These are phyloP conservation scores for Latrodectus geometricus DNA, from an alignment of 1,140 invertebrate genomes.

Conservation along the genomic window DNA sequence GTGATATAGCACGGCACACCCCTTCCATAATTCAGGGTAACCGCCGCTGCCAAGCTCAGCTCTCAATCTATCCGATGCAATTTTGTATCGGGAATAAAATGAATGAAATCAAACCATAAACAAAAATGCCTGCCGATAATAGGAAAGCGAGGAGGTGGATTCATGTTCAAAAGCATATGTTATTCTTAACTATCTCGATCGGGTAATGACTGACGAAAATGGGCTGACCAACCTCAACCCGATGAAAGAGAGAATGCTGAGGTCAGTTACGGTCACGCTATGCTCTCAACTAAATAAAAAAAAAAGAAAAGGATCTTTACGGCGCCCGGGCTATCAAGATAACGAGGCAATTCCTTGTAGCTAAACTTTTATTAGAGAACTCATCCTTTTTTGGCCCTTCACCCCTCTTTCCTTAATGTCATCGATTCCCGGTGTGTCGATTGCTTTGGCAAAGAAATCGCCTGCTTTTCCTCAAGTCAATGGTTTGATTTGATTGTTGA, in stretches of 20 bases:
- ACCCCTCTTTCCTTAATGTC: neutral
- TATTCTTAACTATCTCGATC: neutral
- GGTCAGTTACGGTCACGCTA: neutral
- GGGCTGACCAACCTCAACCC: neutral
- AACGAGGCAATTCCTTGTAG: neutral
- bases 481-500: neutral
- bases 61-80: no score
- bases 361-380: neutral
- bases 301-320: neutral
- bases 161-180: neutral
- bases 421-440: neutral
- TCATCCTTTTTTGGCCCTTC: neutral
- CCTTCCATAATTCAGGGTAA: no score
- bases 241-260: neutral
- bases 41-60: no score
- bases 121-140: no score
- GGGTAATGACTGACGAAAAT: neutral
- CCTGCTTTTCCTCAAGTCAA: neutral
- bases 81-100: no score
- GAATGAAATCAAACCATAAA: no score
- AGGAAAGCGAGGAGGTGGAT: neutral
- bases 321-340: neutral
- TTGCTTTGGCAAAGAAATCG: neutral
- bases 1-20: no score
- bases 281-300: neutral